Base-by-base conservation (phyloP, 2,888 invertebrate genomes). In the Drosophila formosana region DNA sequence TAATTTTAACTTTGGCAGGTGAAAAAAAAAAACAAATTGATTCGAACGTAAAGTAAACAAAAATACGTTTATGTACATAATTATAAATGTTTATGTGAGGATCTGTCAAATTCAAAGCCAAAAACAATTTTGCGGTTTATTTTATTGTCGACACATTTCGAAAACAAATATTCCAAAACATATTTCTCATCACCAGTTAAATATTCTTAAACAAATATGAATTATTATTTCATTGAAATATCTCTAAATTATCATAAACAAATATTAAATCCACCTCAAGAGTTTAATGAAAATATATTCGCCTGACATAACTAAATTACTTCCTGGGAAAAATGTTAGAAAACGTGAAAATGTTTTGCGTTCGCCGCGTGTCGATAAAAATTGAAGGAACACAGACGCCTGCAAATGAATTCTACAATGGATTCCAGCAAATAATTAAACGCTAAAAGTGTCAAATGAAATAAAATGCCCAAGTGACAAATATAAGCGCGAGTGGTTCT, bases 391-490 rank as follows among this genome's bases (percentile, higher is more conserved):
- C 18, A 1, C 18, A 1, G 25, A 6, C 32, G 13, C 8, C 9
- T 7, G 13, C 25, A 34, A 45, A 37, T 23, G 18, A 58, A 55
- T 67, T 32, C 49, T 30, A 58, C 60, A 70, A 56, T 56, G 63
- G 57, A 58, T 56, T 64, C 47, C 66, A 53, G 70, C 45, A 69
- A 82, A 78, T 32, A 34, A 73, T 76, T 76, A 76, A 82, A 82
- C 72, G 69, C 57, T 76, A 62, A 79, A 78, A 71, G 64, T 73
- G 82, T 78, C 85, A 84, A 85, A 80, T 72, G 71, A 85, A 82
- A 82, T 82, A 66, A 85, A 85, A 79, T 82, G 82, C 74, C 77
- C 82, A 69, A 74, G 80, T 77, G 86, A 85, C 77, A 88, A 79
- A 88, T 79, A 69, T 73, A 82, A 87, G 66, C 68, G 72, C 6